Base-by-base conservation (phyloP, 2,888 invertebrate species). In the Andrena haemorrhoa region DNA sequence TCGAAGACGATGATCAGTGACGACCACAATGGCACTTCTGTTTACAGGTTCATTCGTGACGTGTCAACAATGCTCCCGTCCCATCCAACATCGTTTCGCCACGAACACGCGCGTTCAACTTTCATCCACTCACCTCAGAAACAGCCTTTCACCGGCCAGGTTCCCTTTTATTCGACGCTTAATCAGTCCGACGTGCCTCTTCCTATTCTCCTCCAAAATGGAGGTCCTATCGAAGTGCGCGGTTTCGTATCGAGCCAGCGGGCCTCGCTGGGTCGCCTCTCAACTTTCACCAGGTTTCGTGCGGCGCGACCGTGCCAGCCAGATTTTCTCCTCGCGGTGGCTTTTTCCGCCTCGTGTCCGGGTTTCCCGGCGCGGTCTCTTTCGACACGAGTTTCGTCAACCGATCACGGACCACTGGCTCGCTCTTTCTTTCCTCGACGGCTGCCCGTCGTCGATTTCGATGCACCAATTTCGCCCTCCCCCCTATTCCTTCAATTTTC, bases 101-200 rank as follows among this genome's bases (percentile, higher is more conserved):
- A 7, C 35, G 26, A 31, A n/a, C 23, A 23, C 8, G 7, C 16
- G 20, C n/a, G 6, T 20, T 1, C 12, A 16, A 16, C 31, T 51
- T n/a, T 53, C 51, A n/a, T 79, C 71, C 61, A 29, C 79, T 80
- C 79, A 80, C 79, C 79, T 80, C 8, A 29, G 29, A 53, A 49
- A 0, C 31, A 7, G 10, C 51, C 10, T 66, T 49, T 60, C 64
- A 31, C 63, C 23, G 41, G 16, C 0, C 33, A 20, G 29, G 16
- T 77, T 12, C 35, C 12, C 61, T n/a, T 7, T 16, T 47, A 8
- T 16, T 10, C 64, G 69, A 31, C 51, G 20, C 2, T 56, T 26
- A 23, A 56, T 56, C 56, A 10, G 2, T 2, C 10, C 10, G 16
- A 41, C 12, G 16, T 41, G 12, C 41, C 41, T 41, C 41, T 4